These are phyloP conservation scores for Albula goreensis DNA, from an alignment of 2,113 vertebrate species.

Conservation along the genomic window DNA sequence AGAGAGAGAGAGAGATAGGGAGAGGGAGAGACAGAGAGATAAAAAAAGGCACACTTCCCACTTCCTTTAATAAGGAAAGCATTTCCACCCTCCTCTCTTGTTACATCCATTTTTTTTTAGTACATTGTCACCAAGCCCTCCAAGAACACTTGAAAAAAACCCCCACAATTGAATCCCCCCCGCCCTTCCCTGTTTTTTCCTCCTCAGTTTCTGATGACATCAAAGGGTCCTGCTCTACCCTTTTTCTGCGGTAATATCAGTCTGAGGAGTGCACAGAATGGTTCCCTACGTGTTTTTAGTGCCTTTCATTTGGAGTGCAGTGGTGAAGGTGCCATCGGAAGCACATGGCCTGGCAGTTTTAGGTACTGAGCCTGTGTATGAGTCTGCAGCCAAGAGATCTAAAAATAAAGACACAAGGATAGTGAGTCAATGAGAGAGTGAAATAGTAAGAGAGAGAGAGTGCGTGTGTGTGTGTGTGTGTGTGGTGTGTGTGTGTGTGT, in stretches of 20 bases:
- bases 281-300: slow-evolving; percentile 35
- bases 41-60: background rate
- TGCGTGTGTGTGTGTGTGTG: too few relatives aligned
- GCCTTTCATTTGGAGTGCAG: background rate
- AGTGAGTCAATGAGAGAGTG: too few relatives aligned
- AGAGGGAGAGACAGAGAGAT: background rate
- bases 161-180: background rate
- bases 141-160: background rate
- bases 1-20: background rate
- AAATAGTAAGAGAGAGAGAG: too few relatives aligned
- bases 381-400: too few relatives aligned
- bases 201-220: slow-evolving; percentile 43
- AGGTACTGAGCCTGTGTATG: too few relatives aligned
- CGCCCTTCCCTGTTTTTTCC: background rate
- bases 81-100: background rate
- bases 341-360: too few relatives aligned
- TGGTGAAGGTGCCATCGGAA: background rate
- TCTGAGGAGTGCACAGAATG: slow-evolving; percentile 6
- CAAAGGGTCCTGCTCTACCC: slow-evolving; percentile 31
- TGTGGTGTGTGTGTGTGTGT: too few relatives aligned
- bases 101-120: background rate
- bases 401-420: too few relatives aligned
- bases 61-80: slow-evolving; percentile 20
- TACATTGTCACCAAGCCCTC: background rate
- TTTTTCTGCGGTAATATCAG: slow-evolving; percentile 28